Evolutionary conservation across 2,888 invertebrate genomes (phyloP).

Genomic region (Ariolimax columbianus): DNA sequence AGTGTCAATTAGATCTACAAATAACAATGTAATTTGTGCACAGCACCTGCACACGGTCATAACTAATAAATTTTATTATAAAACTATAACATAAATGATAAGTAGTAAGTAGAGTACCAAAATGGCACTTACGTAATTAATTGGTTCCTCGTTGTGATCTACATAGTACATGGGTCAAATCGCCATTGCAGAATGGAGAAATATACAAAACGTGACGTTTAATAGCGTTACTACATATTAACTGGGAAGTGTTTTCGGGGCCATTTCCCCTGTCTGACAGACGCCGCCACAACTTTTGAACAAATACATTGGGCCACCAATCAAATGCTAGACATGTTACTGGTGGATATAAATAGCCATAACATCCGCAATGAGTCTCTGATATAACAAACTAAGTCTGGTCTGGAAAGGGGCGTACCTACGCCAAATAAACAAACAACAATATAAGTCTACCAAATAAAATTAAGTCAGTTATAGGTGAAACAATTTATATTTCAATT

Average conservation of each 20-base stretch:
- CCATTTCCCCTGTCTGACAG: conserved; percentile 37
- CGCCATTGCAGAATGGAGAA: not conserved
- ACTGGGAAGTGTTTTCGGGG: conserved; percentile 56
- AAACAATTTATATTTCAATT: too few relatives aligned
- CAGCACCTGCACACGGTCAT: too few relatives aligned
- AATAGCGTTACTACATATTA: not conserved
- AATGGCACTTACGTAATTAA: conserved; percentile 10
- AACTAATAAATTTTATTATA: too few relatives aligned
- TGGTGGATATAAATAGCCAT: conserved; percentile 51
- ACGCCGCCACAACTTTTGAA: conserved; percentile 74
- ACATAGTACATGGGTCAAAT: not conserved
- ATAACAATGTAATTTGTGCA: too few relatives aligned
- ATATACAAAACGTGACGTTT: not conserved
- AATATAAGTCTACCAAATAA: too few relatives aligned
- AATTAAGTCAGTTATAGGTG: too few relatives aligned
- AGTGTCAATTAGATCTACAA: too few relatives aligned
- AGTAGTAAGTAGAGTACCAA: too few relatives aligned
- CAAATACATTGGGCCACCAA: conserved; percentile 68
- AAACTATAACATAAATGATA: too few relatives aligned
- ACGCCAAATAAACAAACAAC: too few relatives aligned
- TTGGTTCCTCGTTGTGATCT: not conserved
- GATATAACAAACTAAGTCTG: too few relatives aligned
- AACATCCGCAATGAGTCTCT: not conserved
- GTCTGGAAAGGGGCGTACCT: too few relatives aligned
- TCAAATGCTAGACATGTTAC: conserved; percentile 61